Evolutionary conservation across 2,797 vertebrate genomes (phyloP).

Genomic region (Trachurus trachurus): DNA sequence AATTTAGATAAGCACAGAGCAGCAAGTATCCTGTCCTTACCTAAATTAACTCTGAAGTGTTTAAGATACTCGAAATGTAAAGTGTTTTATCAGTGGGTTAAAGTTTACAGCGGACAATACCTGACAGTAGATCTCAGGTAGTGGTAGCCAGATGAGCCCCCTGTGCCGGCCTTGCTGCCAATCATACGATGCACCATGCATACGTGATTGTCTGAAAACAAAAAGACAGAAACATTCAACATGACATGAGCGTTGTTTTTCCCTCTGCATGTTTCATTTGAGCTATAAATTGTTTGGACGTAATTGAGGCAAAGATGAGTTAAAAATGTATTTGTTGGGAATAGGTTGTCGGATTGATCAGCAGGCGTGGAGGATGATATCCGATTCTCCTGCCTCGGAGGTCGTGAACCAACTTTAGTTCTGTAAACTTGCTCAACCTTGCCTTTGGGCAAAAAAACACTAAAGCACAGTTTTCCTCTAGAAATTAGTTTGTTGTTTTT

Average conservation of each 20-base stretch:
- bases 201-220: slow-evolving; percentile 92
- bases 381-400: slow-evolving; percentile 11
- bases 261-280: slow-evolving; percentile 19
- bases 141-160: slow-evolving; percentile 97
- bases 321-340: slow-evolving; percentile 22
- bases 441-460: slow-evolving; percentile 7
- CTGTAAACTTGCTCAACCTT: slow-evolving; percentile 21
- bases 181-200: slow-evolving; percentile 99
- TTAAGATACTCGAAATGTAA: slow-evolving; percentile 17
- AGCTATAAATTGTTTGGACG: neutral
- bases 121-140: slow-evolving; percentile 97
- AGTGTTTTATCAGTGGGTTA: slow-evolving; percentile 27
- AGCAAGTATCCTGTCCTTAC: slow-evolving; percentile 19
- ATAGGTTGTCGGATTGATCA: slow-evolving; percentile 27
- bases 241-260: slow-evolving; percentile 4
- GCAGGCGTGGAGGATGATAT: slow-evolving; percentile 1
- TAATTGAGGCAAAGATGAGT: neutral
- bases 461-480: neutral
- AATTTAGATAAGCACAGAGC: slow-evolving; percentile 47
- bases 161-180: slow-evolving; percentile 95
- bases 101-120: slow-evolving; percentile 76
- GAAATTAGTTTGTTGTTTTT: neutral
- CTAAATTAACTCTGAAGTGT: slow-evolving; percentile 48
- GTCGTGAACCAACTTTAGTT: slow-evolving; percentile 32
- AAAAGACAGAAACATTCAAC: slow-evolving; percentile 12